A percentile compares a stretch with the other conserved stretches of the same genome.
Evolutionary conservation across 2,113 vertebrate genomes (phyloP).

Genomic region (Piliocolobus tephrosceles): DNA sequence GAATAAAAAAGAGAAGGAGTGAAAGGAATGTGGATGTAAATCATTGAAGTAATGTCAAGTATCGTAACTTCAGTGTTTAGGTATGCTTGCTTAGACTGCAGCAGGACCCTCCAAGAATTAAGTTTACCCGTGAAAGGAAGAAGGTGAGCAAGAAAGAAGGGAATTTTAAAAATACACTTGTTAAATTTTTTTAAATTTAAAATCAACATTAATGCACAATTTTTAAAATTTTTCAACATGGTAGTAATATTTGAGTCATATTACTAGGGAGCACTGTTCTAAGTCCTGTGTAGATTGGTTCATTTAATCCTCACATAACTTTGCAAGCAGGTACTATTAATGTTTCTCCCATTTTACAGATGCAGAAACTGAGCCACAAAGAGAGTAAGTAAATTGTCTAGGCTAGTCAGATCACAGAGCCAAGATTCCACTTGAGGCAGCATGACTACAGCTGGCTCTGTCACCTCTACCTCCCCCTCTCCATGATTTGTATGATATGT

Average conservation of each 20-base stretch:
- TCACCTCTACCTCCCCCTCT: background rate
- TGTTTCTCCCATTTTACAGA: slow-evolving; percentile 44
- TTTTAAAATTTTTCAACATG: slow-evolving; percentile 37
- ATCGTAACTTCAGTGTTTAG: background rate
- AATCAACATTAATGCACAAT: background rate
- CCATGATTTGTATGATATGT: slow-evolving; percentile 38
- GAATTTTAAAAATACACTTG: background rate
- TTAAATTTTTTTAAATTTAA: slow-evolving; percentile 40
- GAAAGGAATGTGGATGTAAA: background rate
- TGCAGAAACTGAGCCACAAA: slow-evolving; percentile 38
- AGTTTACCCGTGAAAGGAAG: background rate
- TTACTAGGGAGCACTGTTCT: background rate
- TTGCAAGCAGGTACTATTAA: background rate
- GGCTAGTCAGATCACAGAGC: slow-evolving; percentile 48
- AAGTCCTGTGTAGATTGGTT: slow-evolving; percentile 10
- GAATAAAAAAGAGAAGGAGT: background rate
- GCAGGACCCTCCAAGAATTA: background rate
- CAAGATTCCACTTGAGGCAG: slow-evolving; percentile 37
- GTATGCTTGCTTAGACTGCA: slow-evolving; percentile 1
- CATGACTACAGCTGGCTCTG: background rate
- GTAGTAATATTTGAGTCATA: background rate
- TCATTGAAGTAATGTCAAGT: background rate
- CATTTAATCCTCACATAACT: slow-evolving; percentile 29
- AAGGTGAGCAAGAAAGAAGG: slow-evolving; percentile 2
- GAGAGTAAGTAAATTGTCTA: slow-evolving; percentile 45